Conservation (phyloP, 2,113 vertebrate genomes). For the Siniperca chuatsi region DNA sequence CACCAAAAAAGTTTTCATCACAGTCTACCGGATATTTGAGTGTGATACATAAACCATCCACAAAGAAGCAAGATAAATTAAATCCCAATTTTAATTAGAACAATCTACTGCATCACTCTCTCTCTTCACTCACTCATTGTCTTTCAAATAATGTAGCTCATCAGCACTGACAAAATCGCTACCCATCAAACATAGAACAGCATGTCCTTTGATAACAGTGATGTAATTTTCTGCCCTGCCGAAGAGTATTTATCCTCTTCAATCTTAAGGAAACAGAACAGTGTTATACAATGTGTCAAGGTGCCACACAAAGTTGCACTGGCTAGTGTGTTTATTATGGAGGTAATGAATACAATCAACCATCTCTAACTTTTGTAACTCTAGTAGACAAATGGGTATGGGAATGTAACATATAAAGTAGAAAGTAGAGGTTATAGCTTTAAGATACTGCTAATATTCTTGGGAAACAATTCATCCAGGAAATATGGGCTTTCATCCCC, state of each 20-base stretch:
- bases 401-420: neutral
- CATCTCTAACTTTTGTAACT: neutral
- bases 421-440: neutral
- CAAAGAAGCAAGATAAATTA: constrained; percentile 38
- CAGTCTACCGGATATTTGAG: constrained; percentile 5
- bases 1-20: neutral
- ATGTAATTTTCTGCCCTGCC: constrained; percentile 45
- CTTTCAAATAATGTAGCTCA: constrained; percentile 59
- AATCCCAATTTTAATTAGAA: constrained; percentile 68
- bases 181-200: constrained; percentile 43
- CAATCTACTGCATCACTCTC: constrained; percentile 50
- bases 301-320: constrained; percentile 1
- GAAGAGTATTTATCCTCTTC: constrained; percentile 25
- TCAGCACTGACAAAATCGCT: constrained; percentile 60
- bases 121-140: constrained; percentile 47
- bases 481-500: neutral
- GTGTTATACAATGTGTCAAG: constrained; percentile 10
- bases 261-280: constrained; percentile 21
- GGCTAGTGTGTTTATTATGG: neutral
- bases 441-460: neutral
- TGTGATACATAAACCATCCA: constrained; percentile 4
- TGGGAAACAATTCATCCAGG: neutral
- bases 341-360: neutral
- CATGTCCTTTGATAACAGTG: constrained; percentile 44
- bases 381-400: neutral